Evolutionary conservation across 2,113 vertebrate species (phyloP).

Genomic region (Lycocorax pyrrhopterus): DNA sequence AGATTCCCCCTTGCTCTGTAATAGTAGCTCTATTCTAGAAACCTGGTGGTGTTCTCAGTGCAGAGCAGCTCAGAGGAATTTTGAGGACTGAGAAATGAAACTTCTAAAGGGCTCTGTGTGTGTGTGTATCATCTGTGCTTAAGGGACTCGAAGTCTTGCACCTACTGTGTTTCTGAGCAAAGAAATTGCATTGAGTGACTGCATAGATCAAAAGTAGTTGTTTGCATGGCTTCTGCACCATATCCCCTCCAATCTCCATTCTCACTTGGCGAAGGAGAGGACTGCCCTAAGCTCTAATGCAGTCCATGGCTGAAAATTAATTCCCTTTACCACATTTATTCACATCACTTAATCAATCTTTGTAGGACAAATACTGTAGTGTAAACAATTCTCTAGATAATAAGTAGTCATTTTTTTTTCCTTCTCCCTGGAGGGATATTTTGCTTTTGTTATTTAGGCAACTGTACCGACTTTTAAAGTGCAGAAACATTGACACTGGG

Average conservation of each 20-base stretch:
- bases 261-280: neutral
- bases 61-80: neutral
- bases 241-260: neutral
- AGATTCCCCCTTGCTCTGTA: neutral
- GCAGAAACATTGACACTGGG: neutral
- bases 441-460: neutral
- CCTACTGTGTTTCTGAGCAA: neutral
- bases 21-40: neutral
- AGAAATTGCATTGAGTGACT: neutral
- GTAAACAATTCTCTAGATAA: neutral
- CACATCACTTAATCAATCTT: neutral
- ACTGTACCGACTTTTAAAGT: neutral
- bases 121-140: neutral
- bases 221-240: neutral
- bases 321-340: neutral
- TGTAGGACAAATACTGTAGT: neutral
- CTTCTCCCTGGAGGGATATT: neutral
- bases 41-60: neutral
- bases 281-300: neutral
- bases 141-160: neutral
- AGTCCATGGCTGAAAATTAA: neutral
- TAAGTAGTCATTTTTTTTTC: neutral
- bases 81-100: neutral
- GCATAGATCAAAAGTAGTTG: neutral
- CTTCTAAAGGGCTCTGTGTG: neutral